Base-by-base conservation (phyloP, 2,113 vertebrate genomes). In the Pseudopodoces humilis region DNA sequence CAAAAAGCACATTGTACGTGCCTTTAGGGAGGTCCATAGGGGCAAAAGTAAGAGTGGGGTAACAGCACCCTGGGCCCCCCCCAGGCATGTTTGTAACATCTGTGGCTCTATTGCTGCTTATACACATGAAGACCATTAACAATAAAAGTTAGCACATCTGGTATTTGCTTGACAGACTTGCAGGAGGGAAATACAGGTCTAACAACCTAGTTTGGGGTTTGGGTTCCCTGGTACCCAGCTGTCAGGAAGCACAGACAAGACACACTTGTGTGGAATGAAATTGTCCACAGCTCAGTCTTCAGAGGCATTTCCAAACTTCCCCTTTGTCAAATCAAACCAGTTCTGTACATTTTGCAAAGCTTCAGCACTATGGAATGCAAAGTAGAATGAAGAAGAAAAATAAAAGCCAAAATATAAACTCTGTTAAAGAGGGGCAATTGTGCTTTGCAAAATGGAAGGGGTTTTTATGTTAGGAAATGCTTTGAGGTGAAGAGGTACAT, bases 81-180 rank as follows among this genome's bases (percentile, higher is more conserved):
- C 35, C 39, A 52, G 30, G 14, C 44, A 24, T 1, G 44, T 46
- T 67, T 2, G 2, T 46, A 68, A 59, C 14, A 19, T 10, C 23
- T 0, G 1, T 1, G 1, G 23, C 17, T 59, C 17, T 58, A 6
- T 31, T 43, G 3, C 39, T 49, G 25, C 69, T 63, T 30, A 28
- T 7, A 1, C 53, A 37, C 39, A 28, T 0, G 0, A 53, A 33
- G 33, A 30, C 4, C 21, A 16, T 11, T 33, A 85, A 39, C 35
- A 35, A 22, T 4, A 19, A 8, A 43, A 59, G 3, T 49, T 33
- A 50, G 23, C n/a, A 12, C 30, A 44, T 15, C 6, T 39, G n/a
- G 16, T 13, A 64, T 68, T 28, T 35, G 28, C 37, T 24, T 17
- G 33, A 79, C 27, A 68, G 44, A 28, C 44, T 24, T 52, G 37